Percentiles rank a stretch among this genome's conserved stretches.
Conservation (phyloP, 2,888 invertebrate genomes). For the Asteroscopus sphinx region DNA sequence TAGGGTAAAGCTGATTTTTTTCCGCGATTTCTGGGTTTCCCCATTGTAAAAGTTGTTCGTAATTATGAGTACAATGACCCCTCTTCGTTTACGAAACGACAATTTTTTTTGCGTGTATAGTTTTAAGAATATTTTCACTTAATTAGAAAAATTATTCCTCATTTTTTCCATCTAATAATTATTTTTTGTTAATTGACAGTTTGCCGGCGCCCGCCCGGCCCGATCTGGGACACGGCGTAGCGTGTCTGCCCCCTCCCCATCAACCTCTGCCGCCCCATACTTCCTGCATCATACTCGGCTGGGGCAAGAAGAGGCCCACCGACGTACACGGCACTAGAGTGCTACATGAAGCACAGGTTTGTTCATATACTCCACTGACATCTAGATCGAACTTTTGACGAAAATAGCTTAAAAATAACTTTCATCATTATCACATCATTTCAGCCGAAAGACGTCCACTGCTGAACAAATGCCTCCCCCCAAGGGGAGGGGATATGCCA, state of each 20-base stretch:
- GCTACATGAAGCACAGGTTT: constrained; percentile 95
- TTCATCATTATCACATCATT: too few relatives aligned
- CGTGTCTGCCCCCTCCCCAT: constrained; percentile 94
- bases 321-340: constrained; percentile 95
- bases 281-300: constrained; percentile 96
- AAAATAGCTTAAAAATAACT: too few relatives aligned
- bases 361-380: neutral
- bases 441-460: too few relatives aligned
- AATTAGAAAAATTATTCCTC: constrained; percentile 22
- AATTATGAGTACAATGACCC: too few relatives aligned
- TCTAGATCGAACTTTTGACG: too few relatives aligned
- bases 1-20: too few relatives aligned
- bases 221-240: constrained; percentile 90
- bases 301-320: constrained; percentile 95
- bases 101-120: too few relatives aligned
- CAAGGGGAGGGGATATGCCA: too few relatives aligned
- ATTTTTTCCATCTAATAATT: constrained; percentile 11
- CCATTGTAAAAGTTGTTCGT: too few relatives aligned
- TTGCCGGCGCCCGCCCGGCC: constrained; percentile 78
- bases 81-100: too few relatives aligned
- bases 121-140: constrained; percentile 13
- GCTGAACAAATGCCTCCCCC: too few relatives aligned
- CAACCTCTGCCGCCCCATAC: constrained; percentile 91
- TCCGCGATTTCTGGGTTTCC: too few relatives aligned
- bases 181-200: constrained; percentile 60